Evolutionary conservation across 2,797 vertebrate species (phyloP), one percentile per base, ranked within the genome.

Genomic region (Sorex maritimensis): DNA sequence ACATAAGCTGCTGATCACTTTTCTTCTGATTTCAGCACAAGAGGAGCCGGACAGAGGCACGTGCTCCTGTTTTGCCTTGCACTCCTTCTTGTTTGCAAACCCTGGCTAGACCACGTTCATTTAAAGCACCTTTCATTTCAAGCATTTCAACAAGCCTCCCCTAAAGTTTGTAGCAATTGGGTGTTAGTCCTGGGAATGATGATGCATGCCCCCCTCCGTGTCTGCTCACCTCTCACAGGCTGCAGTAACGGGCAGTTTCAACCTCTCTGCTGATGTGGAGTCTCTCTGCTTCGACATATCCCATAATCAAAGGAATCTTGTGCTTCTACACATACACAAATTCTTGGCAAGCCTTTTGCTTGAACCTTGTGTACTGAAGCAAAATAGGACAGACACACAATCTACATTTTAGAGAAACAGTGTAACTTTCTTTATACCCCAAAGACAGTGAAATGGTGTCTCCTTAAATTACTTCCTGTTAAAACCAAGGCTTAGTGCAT

Each of bases 91-190:
- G 80, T 90, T 94, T 92, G 92, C 88, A 52, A 88, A 81, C 85
- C 92, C 74, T 81, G 4, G 5, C 77, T 58, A 65, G 55, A 67
- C 77, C 71, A n/a, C 83, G 11, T 10, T 67, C 91, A 87, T 90
- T 65, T 58, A 77, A 80, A 79, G 84, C 92, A 58, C 88, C 88
- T 84, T 87, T 88, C 95, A 89, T 93, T 89, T 75, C 84, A 81
- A 77, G 94, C 94, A 52, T 95, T 84, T 78, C 78, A 74, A 52
- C 10, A 11, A 88, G 94, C 93, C 30, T 93, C 81, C 86, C 79
- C 81, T 80, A 34, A 72, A 91, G 93, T 28, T 17, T 6, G 68
- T 94, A 73, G 38, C 24, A 0, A 4, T 15, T 4, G 2, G 79
- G 68, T 72, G 19, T 21, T 83, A 75, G 7, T 13, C 55, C 26